Evolutionary conservation across 1,140 invertebrate genomes (phyloP).

Genomic region (Formica exsecta): DNA sequence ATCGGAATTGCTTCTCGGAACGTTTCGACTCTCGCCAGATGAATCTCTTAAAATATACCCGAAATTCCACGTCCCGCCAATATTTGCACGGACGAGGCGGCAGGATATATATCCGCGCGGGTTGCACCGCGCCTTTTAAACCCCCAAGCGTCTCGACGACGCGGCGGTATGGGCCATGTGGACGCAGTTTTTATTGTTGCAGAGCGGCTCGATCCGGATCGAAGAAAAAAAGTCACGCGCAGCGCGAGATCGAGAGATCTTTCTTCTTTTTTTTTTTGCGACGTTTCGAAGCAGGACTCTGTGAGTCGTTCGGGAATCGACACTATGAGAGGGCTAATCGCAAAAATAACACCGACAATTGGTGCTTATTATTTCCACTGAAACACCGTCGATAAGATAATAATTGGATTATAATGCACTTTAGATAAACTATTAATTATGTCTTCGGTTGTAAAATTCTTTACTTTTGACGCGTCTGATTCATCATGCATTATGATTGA

Average conservation of each 20-base stretch:
- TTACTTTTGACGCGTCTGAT: background rate
- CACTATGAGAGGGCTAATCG: background rate
- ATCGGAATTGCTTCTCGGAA: conserved; percentile 83
- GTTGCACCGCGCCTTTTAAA: conserved; percentile 56
- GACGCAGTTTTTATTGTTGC: conserved; percentile 68
- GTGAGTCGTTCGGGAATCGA: background rate
- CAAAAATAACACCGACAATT: background rate
- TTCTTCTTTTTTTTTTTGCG: background rate
- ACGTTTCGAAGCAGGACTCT: conserved; percentile 17
- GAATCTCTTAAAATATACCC: conserved; percentile 82
- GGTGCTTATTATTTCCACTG: background rate
- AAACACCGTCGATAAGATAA: background rate
- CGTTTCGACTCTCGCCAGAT: conserved; percentile 73
- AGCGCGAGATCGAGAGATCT: background rate
- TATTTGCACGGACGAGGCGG: conserved; percentile 73
- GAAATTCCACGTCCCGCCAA: conserved; percentile 75
- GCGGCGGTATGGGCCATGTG: conserved; percentile 63
- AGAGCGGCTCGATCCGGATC: background rate
- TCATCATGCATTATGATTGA: background rate
- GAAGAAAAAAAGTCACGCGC: conserved; percentile 21
- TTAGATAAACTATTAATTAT: background rate
- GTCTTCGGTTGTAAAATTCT: background rate
- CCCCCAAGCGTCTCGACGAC: conserved; percentile 24
- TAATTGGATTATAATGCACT: background rate
- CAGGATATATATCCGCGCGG: conserved; percentile 64